These are phyloP conservation scores for Stratiolaelaps scimitus DNA, from an alignment of 1,140 invertebrate genomes.

Conservation along the genomic window DNA sequence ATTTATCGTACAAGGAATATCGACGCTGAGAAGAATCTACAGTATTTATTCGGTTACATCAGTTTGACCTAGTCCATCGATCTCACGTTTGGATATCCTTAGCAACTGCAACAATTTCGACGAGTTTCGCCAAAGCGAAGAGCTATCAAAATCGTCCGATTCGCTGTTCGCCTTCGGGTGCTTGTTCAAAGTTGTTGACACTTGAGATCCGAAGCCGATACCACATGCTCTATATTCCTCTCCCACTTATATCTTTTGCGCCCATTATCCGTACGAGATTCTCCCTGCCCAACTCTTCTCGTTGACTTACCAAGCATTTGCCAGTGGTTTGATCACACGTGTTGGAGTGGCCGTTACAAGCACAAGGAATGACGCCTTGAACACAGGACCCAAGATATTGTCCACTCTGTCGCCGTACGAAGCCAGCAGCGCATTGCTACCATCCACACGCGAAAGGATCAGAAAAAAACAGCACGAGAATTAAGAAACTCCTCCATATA, in stretches of 20 bases:
- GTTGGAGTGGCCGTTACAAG: slow-evolving; percentile 38
- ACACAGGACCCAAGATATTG: slow-evolving; percentile 66
- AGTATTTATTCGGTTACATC: too few relatives aligned
- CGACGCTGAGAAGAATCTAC: too few relatives aligned
- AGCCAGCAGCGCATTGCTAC: slow-evolving; percentile 66
- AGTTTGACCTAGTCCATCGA: too few relatives aligned
- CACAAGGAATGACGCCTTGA: slow-evolving; percentile 42
- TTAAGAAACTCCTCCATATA: too few relatives aligned
- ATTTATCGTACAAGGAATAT: too few relatives aligned
- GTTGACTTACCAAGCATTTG: slow-evolving; percentile 37
- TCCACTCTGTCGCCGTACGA: slow-evolving; percentile 54
- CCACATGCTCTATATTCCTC: too few relatives aligned
- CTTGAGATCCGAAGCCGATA: background rate
- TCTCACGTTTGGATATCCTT: too few relatives aligned
- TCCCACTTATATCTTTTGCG: too few relatives aligned
- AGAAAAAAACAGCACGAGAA: too few relatives aligned
- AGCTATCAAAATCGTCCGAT: background rate
- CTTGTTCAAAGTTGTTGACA: background rate
- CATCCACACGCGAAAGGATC: slow-evolving; percentile 6
- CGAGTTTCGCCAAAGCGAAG: background rate
- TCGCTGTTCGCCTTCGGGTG: background rate
- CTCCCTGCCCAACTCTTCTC: too few relatives aligned
- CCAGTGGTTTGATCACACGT: slow-evolving; percentile 36
- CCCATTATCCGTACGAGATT: too few relatives aligned
- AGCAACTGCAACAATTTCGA: too few relatives aligned